Evolutionary conservation across 1,140 invertebrate genomes (phyloP).

Genomic region (Drosophila miranda): DNA sequence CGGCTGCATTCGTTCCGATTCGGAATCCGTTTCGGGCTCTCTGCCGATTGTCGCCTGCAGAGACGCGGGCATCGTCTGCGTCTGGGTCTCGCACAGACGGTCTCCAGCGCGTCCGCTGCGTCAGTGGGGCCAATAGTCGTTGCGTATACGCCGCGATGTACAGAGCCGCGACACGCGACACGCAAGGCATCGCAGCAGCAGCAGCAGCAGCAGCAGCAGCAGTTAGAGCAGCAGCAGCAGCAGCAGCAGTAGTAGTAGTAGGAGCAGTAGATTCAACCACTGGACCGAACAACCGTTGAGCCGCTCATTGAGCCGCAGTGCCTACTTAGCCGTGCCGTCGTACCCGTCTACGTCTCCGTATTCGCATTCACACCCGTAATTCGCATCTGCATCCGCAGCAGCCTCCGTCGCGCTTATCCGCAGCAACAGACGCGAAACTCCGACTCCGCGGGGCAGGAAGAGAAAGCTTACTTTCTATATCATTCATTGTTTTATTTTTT

Average conservation of each 20-base stretch:
- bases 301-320: not conserved
- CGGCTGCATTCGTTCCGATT: slow-evolving; percentile 54
- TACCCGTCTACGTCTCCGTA: not conserved
- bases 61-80: slow-evolving; percentile 30
- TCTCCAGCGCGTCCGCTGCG: slow-evolving; percentile 71
- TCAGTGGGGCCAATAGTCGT: slow-evolving; percentile 74
- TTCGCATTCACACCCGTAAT: not conserved
- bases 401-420: slow-evolving; percentile 10
- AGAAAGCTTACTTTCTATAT: slow-evolving; percentile 9
- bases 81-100: slow-evolving; percentile 52
- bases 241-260: slow-evolving; percentile 38
- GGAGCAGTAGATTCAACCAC: slow-evolving; percentile 24
- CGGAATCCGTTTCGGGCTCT: slow-evolving; percentile 46
- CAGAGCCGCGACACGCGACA: slow-evolving; percentile 77
- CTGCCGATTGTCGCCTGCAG: slow-evolving; percentile 45
- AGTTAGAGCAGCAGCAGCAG: slow-evolving; percentile 25
- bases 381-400: not conserved
- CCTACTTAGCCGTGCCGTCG: not conserved
- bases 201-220: slow-evolving; percentile 23
- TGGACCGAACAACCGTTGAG: slow-evolving; percentile 14
- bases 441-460: slow-evolving; percentile 13
- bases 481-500: not conserved
- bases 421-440: slow-evolving; percentile 5
- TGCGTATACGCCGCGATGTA: slow-evolving; percentile 82
- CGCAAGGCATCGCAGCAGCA: slow-evolving; percentile 41